Percentiles rank a stretch among this genome's conserved stretches.
phyloP scores from a whole-genome alignment of 2,113 vertebrate species.

The Irena cyanogastra region DNA sequence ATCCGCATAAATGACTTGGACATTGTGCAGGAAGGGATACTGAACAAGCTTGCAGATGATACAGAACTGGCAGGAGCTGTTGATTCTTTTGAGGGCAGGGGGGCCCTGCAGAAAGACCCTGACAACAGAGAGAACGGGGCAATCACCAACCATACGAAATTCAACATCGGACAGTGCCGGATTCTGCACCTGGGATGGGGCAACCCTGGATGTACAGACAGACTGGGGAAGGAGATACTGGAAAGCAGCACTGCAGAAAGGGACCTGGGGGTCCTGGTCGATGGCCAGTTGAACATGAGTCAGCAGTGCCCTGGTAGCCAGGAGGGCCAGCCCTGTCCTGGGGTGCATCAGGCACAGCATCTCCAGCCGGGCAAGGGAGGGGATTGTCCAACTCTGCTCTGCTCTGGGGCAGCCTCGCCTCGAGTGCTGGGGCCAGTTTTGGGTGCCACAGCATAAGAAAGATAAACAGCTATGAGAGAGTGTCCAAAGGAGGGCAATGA shows the following conservation, averaged over 20 bases:
- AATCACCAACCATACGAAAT: accelerated
- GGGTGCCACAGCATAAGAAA: accelerated
- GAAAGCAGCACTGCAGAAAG: accelerated
- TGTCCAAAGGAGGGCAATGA: accelerated
- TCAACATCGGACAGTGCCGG: accelerated
- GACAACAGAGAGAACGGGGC: not conserved
- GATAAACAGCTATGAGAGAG: too few relatives aligned
- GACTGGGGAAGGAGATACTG: not conserved
- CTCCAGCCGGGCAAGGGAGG: accelerated
- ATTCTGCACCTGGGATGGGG: not conserved
- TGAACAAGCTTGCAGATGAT: accelerated
- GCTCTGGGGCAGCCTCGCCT: accelerated
- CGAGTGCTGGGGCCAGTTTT: accelerated
- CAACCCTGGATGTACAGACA: accelerated
- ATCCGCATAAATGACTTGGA: not conserved
- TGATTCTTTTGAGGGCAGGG: accelerated
- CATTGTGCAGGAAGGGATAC: not conserved
- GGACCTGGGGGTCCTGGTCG: not conserved
- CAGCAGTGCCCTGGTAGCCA: not conserved
- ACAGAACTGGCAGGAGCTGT: not conserved
- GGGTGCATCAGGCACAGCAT: not conserved
- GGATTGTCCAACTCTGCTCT: not conserved
- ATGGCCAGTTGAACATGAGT: not conserved
- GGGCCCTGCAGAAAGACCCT: not conserved
- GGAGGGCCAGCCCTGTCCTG: accelerated